Percentiles rank a stretch among this genome's conserved stretches.
Evolutionary conservation across 2,888 invertebrate genomes (phyloP).

Genomic region (Melinaea menophilus): DNA sequence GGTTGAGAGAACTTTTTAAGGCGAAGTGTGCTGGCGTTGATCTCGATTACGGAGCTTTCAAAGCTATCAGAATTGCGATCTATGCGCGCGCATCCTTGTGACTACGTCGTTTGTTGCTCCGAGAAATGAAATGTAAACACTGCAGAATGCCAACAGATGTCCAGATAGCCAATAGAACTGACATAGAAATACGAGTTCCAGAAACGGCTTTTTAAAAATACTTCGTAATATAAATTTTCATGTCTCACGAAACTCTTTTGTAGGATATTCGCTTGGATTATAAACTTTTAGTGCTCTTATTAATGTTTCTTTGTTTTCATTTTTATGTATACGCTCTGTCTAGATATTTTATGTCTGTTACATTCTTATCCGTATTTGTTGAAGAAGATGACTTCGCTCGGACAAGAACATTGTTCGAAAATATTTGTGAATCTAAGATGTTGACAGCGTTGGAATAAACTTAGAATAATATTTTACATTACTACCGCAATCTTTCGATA

Average conservation of each 20-base stretch:
- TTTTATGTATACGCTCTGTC: conserved; percentile 35
- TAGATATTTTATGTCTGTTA: conserved; percentile 42
- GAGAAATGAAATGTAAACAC: conserved; percentile 76
- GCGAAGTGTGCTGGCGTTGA: conserved; percentile 35
- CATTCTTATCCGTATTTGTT: conserved; percentile 62
- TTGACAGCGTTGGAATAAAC: conserved; percentile 15
- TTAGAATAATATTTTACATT: conserved; percentile 5
- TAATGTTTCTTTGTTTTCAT: conserved; percentile 8
- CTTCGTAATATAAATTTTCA: neutral
- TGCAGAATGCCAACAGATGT: conserved; percentile 69
- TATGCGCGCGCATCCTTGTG: conserved; percentile 62
- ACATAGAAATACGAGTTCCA: conserved; percentile 42
- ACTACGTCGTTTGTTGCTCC: conserved; percentile 62
- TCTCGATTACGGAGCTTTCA: conserved; percentile 59
- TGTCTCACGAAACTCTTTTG: neutral
- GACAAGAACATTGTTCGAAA: conserved; percentile 64
- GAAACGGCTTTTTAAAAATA: conserved; percentile 38
- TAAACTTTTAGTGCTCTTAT: neutral
- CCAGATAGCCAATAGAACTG: conserved; percentile 73
- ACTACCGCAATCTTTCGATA: too few relatives aligned
- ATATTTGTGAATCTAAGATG: conserved; percentile 58
- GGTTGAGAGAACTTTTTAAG: conserved; percentile 23
- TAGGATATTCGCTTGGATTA: neutral
- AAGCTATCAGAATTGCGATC: conserved; percentile 71
- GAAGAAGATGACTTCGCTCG: conserved; percentile 69